These are phyloP conservation scores for Pyrocoelia pectoralis DNA, from an alignment of 2,888 invertebrate genomes.

Conservation along the genomic window DNA sequence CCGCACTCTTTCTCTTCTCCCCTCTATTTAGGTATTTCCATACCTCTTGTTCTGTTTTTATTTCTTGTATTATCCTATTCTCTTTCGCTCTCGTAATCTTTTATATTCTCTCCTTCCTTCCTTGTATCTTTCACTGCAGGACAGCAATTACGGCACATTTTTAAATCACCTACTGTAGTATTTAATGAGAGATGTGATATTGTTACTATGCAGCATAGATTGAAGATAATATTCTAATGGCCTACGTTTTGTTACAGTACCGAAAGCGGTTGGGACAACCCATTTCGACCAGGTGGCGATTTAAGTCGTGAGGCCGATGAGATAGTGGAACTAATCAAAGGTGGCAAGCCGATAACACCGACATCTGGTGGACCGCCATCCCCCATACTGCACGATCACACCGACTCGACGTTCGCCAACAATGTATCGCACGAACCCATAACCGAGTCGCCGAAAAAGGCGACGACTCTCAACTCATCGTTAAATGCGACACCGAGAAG, in stretches of 20 bases:
- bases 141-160: too few species aligned
- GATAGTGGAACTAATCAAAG: constrained; percentile 93
- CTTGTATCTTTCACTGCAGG: too few species aligned
- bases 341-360: constrained; percentile 85
- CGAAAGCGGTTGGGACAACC: constrained; percentile 97
- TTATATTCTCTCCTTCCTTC: too few species aligned
- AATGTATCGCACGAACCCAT: constrained; percentile 45
- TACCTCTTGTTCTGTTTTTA: too few species aligned
- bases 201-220: too few species aligned
- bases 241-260: constrained; percentile 70
- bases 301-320: constrained; percentile 94
- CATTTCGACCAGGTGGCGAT: constrained; percentile 96
- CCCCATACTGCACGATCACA: constrained; percentile 64
- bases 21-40: too few species aligned
- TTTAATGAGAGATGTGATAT: too few species aligned
- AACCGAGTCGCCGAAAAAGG: constrained; percentile 57
- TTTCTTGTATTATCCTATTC: too few species aligned
- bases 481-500: constrained; percentile 46
- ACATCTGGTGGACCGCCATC: constrained; percentile 67
- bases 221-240: too few species aligned
- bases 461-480: constrained; percentile 35
- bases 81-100: too few species aligned
- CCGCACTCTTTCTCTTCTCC: too few species aligned
- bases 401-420: constrained; percentile 51
- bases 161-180: too few species aligned